Evolutionary conservation across 1,140 invertebrate species (phyloP), one percentile per base, ranked within the genome.

Genomic region (Diachasma alloeum): DNA sequence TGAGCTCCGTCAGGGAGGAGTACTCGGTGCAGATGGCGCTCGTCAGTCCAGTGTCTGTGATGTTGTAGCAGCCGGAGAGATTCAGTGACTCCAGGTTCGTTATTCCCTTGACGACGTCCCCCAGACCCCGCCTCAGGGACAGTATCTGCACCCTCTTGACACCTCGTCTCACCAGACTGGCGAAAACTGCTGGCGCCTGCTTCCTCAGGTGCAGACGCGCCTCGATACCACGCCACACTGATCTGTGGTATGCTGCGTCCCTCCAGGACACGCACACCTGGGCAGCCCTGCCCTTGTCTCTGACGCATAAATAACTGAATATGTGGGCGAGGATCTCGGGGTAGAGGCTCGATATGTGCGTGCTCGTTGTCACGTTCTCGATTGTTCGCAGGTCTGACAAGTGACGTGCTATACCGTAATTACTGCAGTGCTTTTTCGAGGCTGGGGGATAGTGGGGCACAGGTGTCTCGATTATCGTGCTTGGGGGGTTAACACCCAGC

Each of bases 251-350:
- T 4, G 96, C 96, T 2, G 97, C 97, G 81, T 98, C 97, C 74
- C 96, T 89, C 97, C 97, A 98, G 24, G 94, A 91, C 17, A 92
- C 91, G 89, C 97, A 98, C 75, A 98, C 96, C 89, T 97, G 96
- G 1, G 97, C 96, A 1, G 94, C 97, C 31, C 96, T 90, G 0
- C 97, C 96, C 86, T 96, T 93, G 90, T 98, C 97, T 81, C 93
- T 90, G 5, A 98, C 96, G 11, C 96, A 94, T 81, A 98, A 90
- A 87, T 97, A 94, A 81, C 95, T 93, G 86, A 99, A 98, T 83
- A 99, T 98, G 78, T 97, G 92, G 22, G 96, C 95, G 36, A 99
- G 89, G 74, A 98, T 93, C 86, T 98, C 97, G 2, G 97, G 97
- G 89, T 98, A 98, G 15, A 98, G 91, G 83, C 94, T 93, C 15